Conservation (phyloP, 2,888 invertebrate genomes). For the Drosophila neonasuta region DNA sequence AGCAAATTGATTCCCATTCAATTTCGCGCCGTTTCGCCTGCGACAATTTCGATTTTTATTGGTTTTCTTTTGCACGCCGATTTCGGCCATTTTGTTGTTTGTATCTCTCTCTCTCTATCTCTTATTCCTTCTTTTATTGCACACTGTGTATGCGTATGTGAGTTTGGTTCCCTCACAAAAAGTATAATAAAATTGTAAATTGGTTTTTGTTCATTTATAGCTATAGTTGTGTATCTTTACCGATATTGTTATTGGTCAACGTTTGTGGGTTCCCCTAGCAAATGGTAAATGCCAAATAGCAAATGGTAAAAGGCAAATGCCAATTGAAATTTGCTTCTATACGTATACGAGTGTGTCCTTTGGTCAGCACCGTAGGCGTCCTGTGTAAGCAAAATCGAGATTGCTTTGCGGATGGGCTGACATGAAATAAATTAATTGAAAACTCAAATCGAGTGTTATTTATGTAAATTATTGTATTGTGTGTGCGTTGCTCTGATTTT, state of each 20-base stretch:
- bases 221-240: conserved; percentile 62
- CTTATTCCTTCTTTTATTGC: conserved; percentile 3
- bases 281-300: conserved; percentile 20
- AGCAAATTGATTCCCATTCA: conserved; percentile 79
- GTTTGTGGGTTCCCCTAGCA: conserved; percentile 39
- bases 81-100: conserved; percentile 54
- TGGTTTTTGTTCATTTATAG: conserved; percentile 70
- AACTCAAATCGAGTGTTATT: conserved; percentile 55
- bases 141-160: conserved; percentile 18
- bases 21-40: conserved; percentile 73
- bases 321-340: conserved; percentile 2
- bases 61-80: conserved; percentile 55
- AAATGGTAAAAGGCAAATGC: conserved; percentile 13
- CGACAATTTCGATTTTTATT: conserved; percentile 78
- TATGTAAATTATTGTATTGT: conserved; percentile 51
- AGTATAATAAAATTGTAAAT: conserved; percentile 77
- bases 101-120: conserved; percentile 26
- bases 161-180: conserved; percentile 55
- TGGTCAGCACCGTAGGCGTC: conserved; percentile 21
- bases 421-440: conserved; percentile 73
- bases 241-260: conserved; percentile 73
- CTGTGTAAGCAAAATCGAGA: conserved; percentile 52
- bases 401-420: conserved; percentile 42
- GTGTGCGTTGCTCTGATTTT: background rate
- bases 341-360: conserved; percentile 20